Conservation (phyloP, 2,113 vertebrate species). For the Hippocampus comes region DNA sequence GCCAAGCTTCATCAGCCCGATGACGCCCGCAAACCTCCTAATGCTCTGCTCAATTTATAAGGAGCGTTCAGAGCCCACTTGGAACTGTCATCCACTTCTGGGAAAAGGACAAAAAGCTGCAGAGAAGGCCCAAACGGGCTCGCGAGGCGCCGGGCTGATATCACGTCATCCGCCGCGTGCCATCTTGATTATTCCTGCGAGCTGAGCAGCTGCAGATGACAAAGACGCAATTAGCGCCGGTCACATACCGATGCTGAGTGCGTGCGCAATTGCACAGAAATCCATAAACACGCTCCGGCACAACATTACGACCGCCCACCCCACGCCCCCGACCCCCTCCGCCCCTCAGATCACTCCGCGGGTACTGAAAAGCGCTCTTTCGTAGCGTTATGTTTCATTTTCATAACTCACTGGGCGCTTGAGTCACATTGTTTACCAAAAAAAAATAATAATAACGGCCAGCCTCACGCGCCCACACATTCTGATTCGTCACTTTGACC, state of each 20-base stretch:
- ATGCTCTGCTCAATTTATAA: constrained; percentile 34
- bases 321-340: not conserved
- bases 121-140: not conserved
- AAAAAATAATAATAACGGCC: constrained; percentile 12
- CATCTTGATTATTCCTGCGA: constrained; percentile 28
- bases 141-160: not conserved
- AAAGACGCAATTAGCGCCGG: constrained; percentile 27
- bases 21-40: constrained; percentile 28
- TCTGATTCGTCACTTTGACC: constrained; percentile 34
- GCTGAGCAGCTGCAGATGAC: constrained; percentile 40
- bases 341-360: not conserved
- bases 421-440: constrained; percentile 62
- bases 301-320: not conserved
- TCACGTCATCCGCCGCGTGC: constrained; percentile 10
- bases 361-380: constrained; percentile 38
- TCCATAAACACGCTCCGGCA: not conserved
- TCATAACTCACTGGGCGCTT: constrained; percentile 47
- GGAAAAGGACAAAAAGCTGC: constrained; percentile 14
- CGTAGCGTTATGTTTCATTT: constrained; percentile 49
- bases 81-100: not conserved
- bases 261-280: constrained; percentile 27
- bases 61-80: constrained; percentile 14
- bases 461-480: constrained; percentile 48
- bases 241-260: constrained; percentile 14
- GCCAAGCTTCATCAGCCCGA: constrained; percentile 15